Base-by-base conservation (phyloP, 2,113 vertebrate species). In the Heliornis fulica region DNA sequence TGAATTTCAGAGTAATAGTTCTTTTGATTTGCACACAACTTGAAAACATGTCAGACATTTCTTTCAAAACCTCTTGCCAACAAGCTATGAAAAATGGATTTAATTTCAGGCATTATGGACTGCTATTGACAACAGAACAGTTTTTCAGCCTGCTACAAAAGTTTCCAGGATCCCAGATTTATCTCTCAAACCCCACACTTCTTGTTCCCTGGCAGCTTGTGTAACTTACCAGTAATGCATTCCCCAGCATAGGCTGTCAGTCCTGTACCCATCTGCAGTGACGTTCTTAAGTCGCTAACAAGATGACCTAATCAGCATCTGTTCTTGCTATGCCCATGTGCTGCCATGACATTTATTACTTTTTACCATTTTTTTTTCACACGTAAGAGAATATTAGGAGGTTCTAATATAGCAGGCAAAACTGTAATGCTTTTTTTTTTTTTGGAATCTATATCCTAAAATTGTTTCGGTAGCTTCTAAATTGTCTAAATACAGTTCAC, bases 261-360 rank as follows among this genome's bases (percentile, higher is more conserved):
- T 51, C 93, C 80, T 79, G 84, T 68, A 96, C 82, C 83, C 89
- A 89, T 91, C 74, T 50, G 31, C 91, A 95, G 38, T 75, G 74
- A 83, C 9, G 65, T 51, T 95, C 91, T 72, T 43, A 92, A 95
- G 83, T 74, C 90, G 89, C 54, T 89, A 77, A 96, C 72, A 78
- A 91, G 93, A 93, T 92, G 93, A 96, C 95, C 93, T 94, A 90
- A 96, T 85, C 91, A 95, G 77, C 74, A 90, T 95, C 89, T 94
- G 85, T 88, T 93, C 82, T 93, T 88, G 71, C 75, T 63, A 16
- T 77, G 74, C 41, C 68, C 41, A 15, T 68, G 75, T 86, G 68
- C 66, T 80, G 59, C 76, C 34, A 48, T 21, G 43, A 63, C 48
- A 59, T 83, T 84, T 71, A 59, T 45, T 81, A 71, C 32, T 64